Evolutionary conservation across 2,113 vertebrate species (phyloP), one percentile per base, ranked within the genome.

Genomic region (Laterallus jamaicensis): DNA sequence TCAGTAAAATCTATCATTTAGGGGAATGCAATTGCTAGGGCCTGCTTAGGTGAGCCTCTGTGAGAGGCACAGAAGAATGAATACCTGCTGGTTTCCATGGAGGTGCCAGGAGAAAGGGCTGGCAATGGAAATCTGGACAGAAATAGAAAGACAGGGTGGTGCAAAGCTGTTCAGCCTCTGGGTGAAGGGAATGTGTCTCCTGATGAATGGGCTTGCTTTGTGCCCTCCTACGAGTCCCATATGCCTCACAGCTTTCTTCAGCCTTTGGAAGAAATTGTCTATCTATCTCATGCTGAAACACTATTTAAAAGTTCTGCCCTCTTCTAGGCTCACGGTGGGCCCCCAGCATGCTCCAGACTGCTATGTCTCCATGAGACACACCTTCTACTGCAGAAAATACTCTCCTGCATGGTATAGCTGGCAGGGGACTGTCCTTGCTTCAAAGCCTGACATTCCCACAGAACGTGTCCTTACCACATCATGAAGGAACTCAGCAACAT

Each of bases 321-420:
- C 21, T 40, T 86, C 49, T 24, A 64, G 67, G 4, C 8, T 63
- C 14, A 21, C 0, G 0, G 7, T 15, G 16, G 47, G 10, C 28
- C 10, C 55, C 21, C 26, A 82, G 47, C 26, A 35, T 3, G 7
- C 39, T 32, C 2, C 24, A 42, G 49, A 37, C 60, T 21, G 6
- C 22, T 12, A 3, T 44, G 3, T 19, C 12, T n/a, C 42, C 39
- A n/a, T 0, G 10, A 56, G 35, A 59, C 11, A 18, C 9, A 31
- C 32, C 10, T 63, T 64, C 39, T 71, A 22, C 52, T 82, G 24
- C n/a, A 22, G 9, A 76, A 88, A 42, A 10, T 5, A 24, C 37
- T 83, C 24, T 40, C 21, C 17, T 3, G 1, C 18, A 69, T 4
- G 54, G 25, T 4, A 35, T 5, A 54, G 15, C 4, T 32, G 42